Conservation (phyloP, 37 sponge, comb jelly and placozoan species). For the Agelas oroides region DNA sequence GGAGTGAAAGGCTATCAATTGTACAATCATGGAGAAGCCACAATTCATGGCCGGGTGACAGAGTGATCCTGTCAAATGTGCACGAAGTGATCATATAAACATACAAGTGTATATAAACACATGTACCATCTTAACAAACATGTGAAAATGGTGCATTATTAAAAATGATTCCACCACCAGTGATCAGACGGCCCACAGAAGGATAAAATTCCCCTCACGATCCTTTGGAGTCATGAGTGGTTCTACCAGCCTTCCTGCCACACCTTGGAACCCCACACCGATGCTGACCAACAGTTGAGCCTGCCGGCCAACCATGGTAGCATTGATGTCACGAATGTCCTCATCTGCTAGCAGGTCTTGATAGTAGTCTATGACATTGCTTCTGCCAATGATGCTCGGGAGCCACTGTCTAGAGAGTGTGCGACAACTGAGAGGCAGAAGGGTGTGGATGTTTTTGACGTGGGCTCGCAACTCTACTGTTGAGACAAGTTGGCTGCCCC, state of each 20-base stretch:
- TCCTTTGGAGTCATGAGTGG: constrained; percentile 54
- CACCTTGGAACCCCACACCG: constrained; percentile 69
- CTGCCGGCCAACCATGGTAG: constrained; percentile 61
- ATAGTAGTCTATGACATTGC: constrained; percentile 71
- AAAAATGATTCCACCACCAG: too few species aligned
- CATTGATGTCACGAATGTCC: constrained; percentile 34
- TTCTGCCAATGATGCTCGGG: constrained; percentile 79
- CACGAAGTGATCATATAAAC: too few species aligned
- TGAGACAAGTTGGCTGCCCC: not conserved
- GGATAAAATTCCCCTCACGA: constrained; percentile 53
- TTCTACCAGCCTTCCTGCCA: constrained; percentile 60
- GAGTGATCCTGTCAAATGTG: too few species aligned
- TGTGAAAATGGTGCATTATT: too few species aligned
- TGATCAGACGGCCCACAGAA: constrained; percentile 40
- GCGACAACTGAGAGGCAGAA: constrained; percentile 60
- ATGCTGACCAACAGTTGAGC: constrained; percentile 51
- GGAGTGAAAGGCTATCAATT: too few species aligned
- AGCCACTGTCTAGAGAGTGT: constrained; percentile 76
- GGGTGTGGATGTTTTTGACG: constrained; percentile 32
- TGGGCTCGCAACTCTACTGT: constrained; percentile 53
- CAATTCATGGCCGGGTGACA: too few species aligned
- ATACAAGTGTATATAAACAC: too few species aligned
- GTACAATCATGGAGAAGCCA: too few species aligned
- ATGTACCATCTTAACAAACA: too few species aligned
- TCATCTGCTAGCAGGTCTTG: constrained; percentile 50